phyloP scores from a whole-genome alignment of 2,113 vertebrate species.

The Apeltes quadracus region DNA sequence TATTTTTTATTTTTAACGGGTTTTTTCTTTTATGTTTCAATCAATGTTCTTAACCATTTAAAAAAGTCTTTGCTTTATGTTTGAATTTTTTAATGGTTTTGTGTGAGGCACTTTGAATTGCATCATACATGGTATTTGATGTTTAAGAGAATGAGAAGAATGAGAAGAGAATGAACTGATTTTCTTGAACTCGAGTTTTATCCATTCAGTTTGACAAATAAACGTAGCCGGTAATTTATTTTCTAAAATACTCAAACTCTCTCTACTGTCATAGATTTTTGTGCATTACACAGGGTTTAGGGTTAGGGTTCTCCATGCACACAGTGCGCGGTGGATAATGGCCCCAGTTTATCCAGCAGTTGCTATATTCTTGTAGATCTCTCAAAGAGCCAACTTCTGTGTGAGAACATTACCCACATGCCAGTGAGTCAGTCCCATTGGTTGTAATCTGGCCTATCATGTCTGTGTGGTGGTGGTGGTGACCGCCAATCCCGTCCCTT shows the following conservation, averaged over 20 bases:
- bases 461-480: slow-evolving; percentile 29
- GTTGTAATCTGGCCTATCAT: slow-evolving; percentile 13
- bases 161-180: neutral
- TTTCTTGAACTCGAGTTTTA: neutral
- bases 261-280: neutral
- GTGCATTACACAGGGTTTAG: neutral
- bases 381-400: neutral
- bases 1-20: neutral
- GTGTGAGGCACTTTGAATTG: no score
- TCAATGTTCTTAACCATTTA: no score
- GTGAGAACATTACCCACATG: slow-evolving; percentile 21
- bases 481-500: slow-evolving; percentile 35
- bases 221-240: neutral
- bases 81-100: no score
- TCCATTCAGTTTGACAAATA: neutral
- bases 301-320: neutral
- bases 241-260: neutral
- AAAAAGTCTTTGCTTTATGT: no score
- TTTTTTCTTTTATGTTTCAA: no score
- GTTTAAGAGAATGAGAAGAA: slow-evolving; percentile 13
- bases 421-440: slow-evolving; percentile 33
- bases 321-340: neutral
- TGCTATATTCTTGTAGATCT: neutral
- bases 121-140: neutral
- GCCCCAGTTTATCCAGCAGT: neutral